Conservation (phyloP, 2,888 invertebrate genomes). For the Ferdinandea cuprea region DNA sequence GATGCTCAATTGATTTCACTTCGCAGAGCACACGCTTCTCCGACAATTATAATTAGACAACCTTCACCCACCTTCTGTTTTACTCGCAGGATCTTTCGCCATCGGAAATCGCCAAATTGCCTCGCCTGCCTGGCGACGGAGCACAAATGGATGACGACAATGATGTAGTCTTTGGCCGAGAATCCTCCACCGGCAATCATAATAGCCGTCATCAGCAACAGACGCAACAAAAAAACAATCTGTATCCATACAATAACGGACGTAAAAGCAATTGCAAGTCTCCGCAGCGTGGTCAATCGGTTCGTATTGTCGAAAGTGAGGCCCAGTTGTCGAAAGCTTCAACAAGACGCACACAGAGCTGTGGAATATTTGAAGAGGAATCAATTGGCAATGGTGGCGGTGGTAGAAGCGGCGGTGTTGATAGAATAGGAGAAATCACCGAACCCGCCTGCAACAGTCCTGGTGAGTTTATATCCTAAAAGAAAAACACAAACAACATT, state of each 20-base stretch:
- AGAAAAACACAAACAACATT: not conserved
- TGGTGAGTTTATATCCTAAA: slow-evolving; percentile 34
- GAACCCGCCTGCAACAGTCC: slow-evolving; percentile 34
- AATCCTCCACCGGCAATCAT: slow-evolving; percentile 28
- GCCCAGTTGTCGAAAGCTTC: slow-evolving; percentile 78
- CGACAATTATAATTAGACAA: slow-evolving; percentile 42
- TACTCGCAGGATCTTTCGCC: slow-evolving; percentile 70
- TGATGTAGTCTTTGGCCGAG: slow-evolving; percentile 29
- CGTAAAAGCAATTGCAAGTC: slow-evolving; percentile 72
- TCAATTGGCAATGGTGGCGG: slow-evolving; percentile 75
- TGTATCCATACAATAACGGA: slow-evolving; percentile 61
- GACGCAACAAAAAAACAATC: slow-evolving; percentile 28
- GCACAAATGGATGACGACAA: slow-evolving; percentile 79
- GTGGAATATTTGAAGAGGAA: slow-evolving; percentile 80
- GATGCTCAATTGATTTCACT: slow-evolving; percentile 11
- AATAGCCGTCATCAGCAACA: slow-evolving; percentile 44
- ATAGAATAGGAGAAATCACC: slow-evolving; percentile 17
- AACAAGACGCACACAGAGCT: slow-evolving; percentile 81
- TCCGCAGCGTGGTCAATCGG: slow-evolving; percentile 81
- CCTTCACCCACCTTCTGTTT: slow-evolving; percentile 19
- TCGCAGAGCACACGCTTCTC: not conserved
- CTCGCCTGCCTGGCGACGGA: slow-evolving; percentile 82
- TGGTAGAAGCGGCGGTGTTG: not conserved
- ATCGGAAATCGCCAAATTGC: slow-evolving; percentile 81
- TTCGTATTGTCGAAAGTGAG: slow-evolving; percentile 80